Conservation (phyloP, 2,113 vertebrate species). For the Mobula birostris region DNA sequence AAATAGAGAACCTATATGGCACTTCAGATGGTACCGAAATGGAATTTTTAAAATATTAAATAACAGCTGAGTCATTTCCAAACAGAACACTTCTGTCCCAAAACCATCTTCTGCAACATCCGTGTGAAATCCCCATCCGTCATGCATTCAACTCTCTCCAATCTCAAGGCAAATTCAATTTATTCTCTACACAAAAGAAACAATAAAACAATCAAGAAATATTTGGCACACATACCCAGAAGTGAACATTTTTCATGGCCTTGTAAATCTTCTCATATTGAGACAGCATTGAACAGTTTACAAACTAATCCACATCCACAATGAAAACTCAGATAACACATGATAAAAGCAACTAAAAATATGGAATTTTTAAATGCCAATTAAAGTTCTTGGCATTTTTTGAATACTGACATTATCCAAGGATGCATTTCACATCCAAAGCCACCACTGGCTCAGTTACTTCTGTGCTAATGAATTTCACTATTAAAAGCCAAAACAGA, state of each 20-base stretch:
- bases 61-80: background rate
- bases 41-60: background rate
- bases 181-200: background rate
- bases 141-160: background rate
- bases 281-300: background rate
- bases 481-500: background rate
- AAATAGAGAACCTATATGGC: background rate
- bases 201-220: background rate
- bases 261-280: background rate
- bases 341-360: no score
- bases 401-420: background rate
- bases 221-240: background rate
- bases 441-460: background rate
- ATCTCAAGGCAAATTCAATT: background rate
- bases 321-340: no score
- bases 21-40: background rate
- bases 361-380: no score
- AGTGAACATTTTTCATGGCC: background rate
- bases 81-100: background rate
- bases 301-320: background rate
- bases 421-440: background rate
- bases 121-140: background rate
- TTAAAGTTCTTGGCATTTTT: background rate
- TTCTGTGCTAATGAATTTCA: background rate
- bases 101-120: background rate